These are phyloP conservation scores for Gandaritis pyraliata DNA, from an alignment of 2,888 invertebrate species.

Conservation along the genomic window DNA sequence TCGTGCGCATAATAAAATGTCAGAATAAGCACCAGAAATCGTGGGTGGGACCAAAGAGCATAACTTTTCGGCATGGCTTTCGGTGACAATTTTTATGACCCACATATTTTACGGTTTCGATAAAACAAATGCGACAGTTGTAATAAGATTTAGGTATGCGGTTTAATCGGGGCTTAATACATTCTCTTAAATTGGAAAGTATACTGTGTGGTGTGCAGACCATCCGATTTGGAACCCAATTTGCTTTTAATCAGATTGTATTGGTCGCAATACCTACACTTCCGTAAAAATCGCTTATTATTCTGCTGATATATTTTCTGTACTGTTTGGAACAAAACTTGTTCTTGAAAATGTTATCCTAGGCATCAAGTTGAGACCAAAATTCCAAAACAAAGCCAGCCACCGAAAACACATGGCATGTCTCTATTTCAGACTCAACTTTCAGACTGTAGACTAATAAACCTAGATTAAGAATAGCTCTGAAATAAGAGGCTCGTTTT, in stretches of 20 bases:
- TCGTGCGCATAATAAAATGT: constrained; percentile 21
- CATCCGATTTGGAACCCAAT: constrained; percentile 16
- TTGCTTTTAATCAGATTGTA: not conserved
- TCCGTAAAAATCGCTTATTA: no score
- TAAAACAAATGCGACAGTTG: constrained; percentile 51
- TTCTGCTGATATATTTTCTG: no score
- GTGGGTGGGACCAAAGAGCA: constrained; percentile 31
- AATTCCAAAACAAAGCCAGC: no score
- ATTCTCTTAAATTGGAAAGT: constrained; percentile 64
- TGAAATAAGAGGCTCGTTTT: no score
- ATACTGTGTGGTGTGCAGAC: constrained; percentile 48
- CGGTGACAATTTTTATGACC: constrained; percentile 51
- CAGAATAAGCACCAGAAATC: constrained; percentile 28
- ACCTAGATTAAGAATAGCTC: no score
- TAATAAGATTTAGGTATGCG: constrained; percentile 47
- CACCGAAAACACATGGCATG: no score
- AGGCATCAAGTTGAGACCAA: no score
- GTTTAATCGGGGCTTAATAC: constrained; percentile 44
- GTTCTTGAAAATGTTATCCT: no score
- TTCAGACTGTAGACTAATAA: no score
- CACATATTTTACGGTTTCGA: constrained; percentile 49
- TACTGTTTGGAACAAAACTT: no score
- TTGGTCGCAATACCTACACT: no score
- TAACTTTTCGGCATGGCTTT: constrained; percentile 39
- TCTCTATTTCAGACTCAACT: no score